These are phyloP conservation scores for Labeo rohita DNA, from an alignment of 2,113 vertebrate genomes.

Conservation along the genomic window DNA sequence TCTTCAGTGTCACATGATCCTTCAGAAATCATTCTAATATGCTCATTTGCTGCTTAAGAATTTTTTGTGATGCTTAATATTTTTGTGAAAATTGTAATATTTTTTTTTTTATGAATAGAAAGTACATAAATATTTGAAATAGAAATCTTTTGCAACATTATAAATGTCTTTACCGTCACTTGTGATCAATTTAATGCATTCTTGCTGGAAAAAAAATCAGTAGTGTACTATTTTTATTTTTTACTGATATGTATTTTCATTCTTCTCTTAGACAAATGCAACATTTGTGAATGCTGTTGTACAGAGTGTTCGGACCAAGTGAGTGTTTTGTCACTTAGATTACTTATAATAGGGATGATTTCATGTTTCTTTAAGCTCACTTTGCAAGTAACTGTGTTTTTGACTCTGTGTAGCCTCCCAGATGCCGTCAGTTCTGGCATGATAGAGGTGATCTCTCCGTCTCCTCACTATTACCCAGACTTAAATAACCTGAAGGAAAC, in stretches of 20 bases:
- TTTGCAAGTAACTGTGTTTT: neutral
- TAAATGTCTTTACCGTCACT: neutral
- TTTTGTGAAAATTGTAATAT: neutral
- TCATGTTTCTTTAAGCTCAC: neutral
- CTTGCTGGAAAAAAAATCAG: neutral
- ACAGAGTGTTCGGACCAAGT: constrained; percentile 77
- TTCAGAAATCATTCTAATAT: neutral
- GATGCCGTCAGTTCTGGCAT: constrained; percentile 77
- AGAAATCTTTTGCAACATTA: neutral
- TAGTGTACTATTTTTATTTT: neutral
- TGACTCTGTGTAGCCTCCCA: constrained; percentile 73
- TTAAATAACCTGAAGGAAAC: constrained; percentile 71
- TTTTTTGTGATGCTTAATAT: neutral
- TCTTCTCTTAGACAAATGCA: constrained; percentile 74
- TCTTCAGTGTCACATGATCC: neutral
- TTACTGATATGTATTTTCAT: neutral
- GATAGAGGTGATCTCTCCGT: constrained; percentile 83
- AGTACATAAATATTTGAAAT: neutral
- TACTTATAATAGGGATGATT: neutral
- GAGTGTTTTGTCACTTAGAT: constrained; percentile 62
- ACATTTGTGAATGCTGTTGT: constrained; percentile 76
- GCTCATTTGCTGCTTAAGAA: neutral
- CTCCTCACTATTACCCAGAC: constrained; percentile 79
- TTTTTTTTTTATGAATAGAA: neutral
- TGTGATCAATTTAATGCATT: neutral